A percentile compares a stretch with the other conserved stretches of the same genome.
phyloP scores from a whole-genome alignment of 64 coral and sea anemone genomes.

The Actinia tenebrosa region DNA sequence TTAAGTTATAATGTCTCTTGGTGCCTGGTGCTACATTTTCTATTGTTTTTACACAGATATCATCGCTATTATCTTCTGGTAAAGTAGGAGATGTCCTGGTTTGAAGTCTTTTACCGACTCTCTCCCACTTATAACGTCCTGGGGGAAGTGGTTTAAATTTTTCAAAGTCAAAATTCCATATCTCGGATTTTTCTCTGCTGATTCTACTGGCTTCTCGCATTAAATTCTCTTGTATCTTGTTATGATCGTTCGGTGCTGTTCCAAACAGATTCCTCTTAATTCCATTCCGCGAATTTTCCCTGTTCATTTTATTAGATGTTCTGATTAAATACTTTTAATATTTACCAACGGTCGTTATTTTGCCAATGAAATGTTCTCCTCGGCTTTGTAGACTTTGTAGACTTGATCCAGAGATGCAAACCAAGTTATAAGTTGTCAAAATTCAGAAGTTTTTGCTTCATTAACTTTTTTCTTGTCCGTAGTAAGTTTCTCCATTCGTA shows the following conservation, averaged over 20 bases:
- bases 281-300: constrained; percentile 19
- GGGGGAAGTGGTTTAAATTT: constrained; percentile 21
- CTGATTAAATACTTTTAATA: background rate
- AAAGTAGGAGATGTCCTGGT: constrained; percentile 4
- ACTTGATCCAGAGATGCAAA: background rate
- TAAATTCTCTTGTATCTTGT: background rate
- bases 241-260: constrained; percentile 14
- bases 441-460: background rate
- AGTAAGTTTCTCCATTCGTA: background rate
- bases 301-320: background rate
- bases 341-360: background rate
- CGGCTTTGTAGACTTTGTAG: background rate
- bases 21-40: background rate
- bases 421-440: background rate
- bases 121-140: constrained; percentile 5
- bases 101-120: constrained; percentile 6
- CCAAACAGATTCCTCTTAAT: constrained; percentile 8
- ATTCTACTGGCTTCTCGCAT: background rate
- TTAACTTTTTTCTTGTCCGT: background rate
- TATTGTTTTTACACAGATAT: background rate
- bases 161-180: constrained; percentile 26
- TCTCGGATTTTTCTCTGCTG: constrained; percentile 1
- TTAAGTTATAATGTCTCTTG: constrained; percentile 4
- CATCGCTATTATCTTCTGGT: background rate
- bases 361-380: background rate